Percentiles rank a stretch among this genome's conserved stretches.
phyloP scores from a whole-genome alignment of 2,888 invertebrate genomes.

The Calliscelio sp. region DNA sequence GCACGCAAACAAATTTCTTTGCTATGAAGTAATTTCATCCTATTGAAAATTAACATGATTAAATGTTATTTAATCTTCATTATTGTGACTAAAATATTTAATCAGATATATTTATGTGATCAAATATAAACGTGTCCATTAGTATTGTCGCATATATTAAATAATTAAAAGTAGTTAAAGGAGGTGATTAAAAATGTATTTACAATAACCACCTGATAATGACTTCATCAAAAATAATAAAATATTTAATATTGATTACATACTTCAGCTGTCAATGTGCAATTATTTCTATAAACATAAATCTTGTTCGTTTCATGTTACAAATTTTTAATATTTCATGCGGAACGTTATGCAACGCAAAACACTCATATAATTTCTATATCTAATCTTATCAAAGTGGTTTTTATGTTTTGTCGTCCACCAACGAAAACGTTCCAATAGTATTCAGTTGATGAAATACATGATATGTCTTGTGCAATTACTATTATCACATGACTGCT shows the following conservation, averaged over 20 bases:
- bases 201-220: background rate
- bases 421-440: slow-evolving; percentile 30
- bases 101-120: no score
- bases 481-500: slow-evolving; percentile 31
- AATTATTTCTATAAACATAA: slow-evolving; percentile 22
- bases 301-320: slow-evolving; percentile 36
- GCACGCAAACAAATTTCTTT: no score
- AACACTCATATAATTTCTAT: slow-evolving; percentile 24
- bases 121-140: no score
- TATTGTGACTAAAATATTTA: no score
- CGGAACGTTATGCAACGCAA: slow-evolving; percentile 38
- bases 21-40: no score
- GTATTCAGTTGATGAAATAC: slow-evolving; percentile 42
- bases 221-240: slow-evolving; percentile 1
- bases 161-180: no score
- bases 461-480: slow-evolving; percentile 42
- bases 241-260: background rate
- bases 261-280: background rate
- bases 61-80: no score
- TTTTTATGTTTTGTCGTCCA: slow-evolving; percentile 21
- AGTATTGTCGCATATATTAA: no score
- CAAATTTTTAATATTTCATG: slow-evolving; percentile 30
- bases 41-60: no score
- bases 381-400: slow-evolving; percentile 48
- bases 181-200: no score